A percentile compares a stretch with the other conserved stretches of the same genome.
phyloP scores from a whole-genome alignment of 2,113 vertebrate species.

The Egretta garzetta region DNA sequence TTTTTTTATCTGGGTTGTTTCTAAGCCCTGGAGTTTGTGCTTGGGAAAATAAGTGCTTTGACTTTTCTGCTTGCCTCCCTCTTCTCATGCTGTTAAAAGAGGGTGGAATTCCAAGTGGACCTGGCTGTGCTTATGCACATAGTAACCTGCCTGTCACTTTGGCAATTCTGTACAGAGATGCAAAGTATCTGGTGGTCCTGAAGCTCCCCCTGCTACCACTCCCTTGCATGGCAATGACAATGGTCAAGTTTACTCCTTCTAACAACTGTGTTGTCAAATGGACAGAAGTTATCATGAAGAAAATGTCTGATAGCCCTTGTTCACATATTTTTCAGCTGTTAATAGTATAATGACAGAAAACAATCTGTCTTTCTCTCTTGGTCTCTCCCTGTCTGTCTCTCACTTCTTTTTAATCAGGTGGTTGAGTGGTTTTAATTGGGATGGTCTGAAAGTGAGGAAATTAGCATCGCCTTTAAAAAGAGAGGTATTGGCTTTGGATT shows the following conservation, averaged over 20 bases:
- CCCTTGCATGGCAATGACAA: not conserved
- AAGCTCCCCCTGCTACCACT: not conserved
- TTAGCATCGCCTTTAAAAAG: constrained; percentile 86
- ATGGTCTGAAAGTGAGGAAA: constrained; percentile 83
- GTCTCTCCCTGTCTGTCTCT: not conserved
- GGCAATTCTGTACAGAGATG: not conserved
- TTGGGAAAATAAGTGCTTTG: not conserved
- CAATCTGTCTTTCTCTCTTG: not conserved
- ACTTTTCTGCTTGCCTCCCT: not conserved
- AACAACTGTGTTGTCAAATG: not conserved
- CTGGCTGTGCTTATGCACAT: not conserved
- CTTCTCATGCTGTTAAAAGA: not conserved
- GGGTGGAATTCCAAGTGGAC: not conserved
- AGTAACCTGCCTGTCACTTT: not conserved
- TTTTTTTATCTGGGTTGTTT: not conserved
- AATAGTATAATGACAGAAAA: not conserved
- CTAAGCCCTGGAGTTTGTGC: not conserved
- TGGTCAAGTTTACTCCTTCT: not conserved
- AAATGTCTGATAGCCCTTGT: not conserved
- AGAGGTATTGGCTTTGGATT: constrained; percentile 77
- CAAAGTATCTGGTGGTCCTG: not conserved
- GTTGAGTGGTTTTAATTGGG: constrained; percentile 94
- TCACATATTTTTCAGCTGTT: not conserved
- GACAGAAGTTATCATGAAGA: not conserved
- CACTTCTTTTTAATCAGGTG: constrained; percentile 77